phyloP scores from a whole-genome alignment of 2,113 vertebrate species.

The Marcusenius ussheri region DNA sequence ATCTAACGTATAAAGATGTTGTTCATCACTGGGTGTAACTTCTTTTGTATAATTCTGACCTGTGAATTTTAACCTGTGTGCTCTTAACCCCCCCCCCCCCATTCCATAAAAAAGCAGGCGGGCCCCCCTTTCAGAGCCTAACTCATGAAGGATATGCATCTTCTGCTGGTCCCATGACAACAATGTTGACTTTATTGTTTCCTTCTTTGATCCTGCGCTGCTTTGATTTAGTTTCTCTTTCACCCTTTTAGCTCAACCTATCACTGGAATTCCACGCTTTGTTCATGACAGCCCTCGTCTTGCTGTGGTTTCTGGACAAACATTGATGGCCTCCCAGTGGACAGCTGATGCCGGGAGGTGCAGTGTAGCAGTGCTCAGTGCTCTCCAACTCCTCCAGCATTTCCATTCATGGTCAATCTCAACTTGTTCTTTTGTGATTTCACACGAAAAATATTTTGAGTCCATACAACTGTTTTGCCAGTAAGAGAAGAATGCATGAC shows the following conservation, averaged over 20 bases:
- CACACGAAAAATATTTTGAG: not conserved
- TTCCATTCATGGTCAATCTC: not conserved
- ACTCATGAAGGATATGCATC: constrained; percentile 69
- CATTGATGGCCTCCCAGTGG: constrained; percentile 61
- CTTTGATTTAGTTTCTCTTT: constrained; percentile 71
- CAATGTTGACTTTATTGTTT: constrained; percentile 68
- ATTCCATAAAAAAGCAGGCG: constrained; percentile 63
- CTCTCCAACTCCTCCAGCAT: not conserved
- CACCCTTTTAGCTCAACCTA: constrained; percentile 73
- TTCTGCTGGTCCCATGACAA: constrained; percentile 71
- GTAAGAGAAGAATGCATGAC: not conserved
- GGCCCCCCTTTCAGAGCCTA: constrained; percentile 59
- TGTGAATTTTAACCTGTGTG: constrained; percentile 8
- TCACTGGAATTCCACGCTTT: constrained; percentile 72
- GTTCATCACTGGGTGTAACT: constrained; percentile 21
- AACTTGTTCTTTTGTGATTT: not conserved
- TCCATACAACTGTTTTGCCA: not conserved
- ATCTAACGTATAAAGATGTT: not conserved
- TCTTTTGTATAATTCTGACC: constrained; percentile 52
- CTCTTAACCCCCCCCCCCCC: constrained; percentile 51
- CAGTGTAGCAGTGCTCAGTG: not conserved
- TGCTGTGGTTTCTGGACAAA: constrained; percentile 63
- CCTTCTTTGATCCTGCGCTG: constrained; percentile 64
- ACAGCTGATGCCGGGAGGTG: constrained; percentile 17
- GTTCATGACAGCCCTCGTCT: constrained; percentile 72